Percentiles rank a stretch among this genome's conserved stretches.
Conservation (phyloP, 2,113 vertebrate genomes). For the Meles meles region DNA sequence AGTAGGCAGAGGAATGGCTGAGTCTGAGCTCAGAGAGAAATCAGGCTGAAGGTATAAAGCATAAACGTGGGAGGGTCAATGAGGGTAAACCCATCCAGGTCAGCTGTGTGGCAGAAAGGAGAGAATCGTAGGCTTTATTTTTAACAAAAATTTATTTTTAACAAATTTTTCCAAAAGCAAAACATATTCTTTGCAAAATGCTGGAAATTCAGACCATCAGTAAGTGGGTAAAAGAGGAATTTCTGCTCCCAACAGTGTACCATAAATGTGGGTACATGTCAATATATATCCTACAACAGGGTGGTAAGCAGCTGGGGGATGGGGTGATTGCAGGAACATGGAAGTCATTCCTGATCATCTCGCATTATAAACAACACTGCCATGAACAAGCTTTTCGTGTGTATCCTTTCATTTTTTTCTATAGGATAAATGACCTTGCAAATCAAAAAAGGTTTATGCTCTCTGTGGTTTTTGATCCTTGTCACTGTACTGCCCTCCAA, state of each 20-base stretch:
- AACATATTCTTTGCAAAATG: not conserved
- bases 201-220: not conserved
- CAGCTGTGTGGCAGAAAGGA: not conserved
- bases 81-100: not conserved
- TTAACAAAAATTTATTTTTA: not conserved
- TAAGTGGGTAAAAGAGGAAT: not conserved
- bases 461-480: not conserved
- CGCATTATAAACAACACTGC: not conserved
- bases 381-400: not conserved
- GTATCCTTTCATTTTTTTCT: not conserved
- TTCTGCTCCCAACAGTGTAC: not conserved
- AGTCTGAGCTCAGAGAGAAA: not conserved
- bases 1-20: not conserved
- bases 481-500: not conserved
- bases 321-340: not conserved
- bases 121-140: not conserved
- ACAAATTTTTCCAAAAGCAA: not conserved
- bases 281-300: not conserved
- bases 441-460: not conserved
- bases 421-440: not conserved
- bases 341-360: not conserved
- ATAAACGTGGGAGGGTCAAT: too few relatives aligned
- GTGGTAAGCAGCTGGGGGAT: too few relatives aligned
- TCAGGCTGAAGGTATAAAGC: not conserved
- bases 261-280: not conserved